These are phyloP conservation scores for Embiotoca jacksoni DNA, from an alignment of 2,113 vertebrate species.

Conservation along the genomic window DNA sequence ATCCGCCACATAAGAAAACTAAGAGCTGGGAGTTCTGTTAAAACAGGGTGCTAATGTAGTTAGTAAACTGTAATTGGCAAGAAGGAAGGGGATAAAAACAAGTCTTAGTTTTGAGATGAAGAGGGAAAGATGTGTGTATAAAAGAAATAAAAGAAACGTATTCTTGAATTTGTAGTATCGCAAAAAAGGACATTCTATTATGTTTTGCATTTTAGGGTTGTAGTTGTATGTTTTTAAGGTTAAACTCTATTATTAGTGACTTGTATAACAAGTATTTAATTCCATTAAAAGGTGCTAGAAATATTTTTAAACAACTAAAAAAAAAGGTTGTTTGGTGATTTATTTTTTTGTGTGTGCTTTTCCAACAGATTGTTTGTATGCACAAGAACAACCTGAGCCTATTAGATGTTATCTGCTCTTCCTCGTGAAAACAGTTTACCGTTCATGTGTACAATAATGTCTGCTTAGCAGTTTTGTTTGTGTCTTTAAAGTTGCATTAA, in stretches of 20 bases:
- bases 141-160: no score
- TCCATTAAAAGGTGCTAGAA: neutral
- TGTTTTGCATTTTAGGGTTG: neutral
- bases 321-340: neutral
- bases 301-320: neutral
- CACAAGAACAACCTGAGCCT: slow-evolving; percentile 21
- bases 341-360: neutral
- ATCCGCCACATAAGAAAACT: no score
- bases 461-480: neutral
- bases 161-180: no score
- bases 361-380: slow-evolving; percentile 18
- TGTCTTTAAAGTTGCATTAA: neutral
- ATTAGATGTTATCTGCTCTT: slow-evolving; percentile 30
- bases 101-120: no score
- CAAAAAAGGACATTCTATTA: neutral
- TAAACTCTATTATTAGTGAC: neutral
- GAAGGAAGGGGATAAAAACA: no score
- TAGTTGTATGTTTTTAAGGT: no score
- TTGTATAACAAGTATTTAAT: slow-evolving; percentile 1
- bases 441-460: slow-evolving; percentile 9
- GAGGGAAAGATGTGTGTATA: no score
- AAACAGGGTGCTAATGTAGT: no score
- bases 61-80: no score
- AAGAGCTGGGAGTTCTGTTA: no score
- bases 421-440: slow-evolving; percentile 2